Conservation (phyloP, 2,797 vertebrate genomes). For the Pygocentrus nattereri region DNA sequence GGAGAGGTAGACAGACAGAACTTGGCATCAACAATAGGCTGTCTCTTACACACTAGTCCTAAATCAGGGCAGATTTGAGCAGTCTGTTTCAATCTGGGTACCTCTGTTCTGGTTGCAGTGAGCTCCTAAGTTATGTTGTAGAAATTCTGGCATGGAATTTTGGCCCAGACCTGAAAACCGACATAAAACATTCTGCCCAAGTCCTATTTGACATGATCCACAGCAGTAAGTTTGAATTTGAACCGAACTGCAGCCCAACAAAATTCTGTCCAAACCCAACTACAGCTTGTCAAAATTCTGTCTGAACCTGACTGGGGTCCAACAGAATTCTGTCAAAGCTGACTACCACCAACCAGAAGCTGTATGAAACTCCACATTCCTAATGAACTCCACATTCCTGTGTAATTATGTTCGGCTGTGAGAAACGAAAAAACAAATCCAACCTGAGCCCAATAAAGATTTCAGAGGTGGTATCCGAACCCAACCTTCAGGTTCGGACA, state of each 20-base stretch:
- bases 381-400: not conserved
- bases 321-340: too few species aligned
- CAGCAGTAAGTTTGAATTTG: not conserved
- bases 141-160: not conserved
- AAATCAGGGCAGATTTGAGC: slow-evolving; percentile 21
- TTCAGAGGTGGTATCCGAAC: not conserved
- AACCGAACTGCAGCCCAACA: not conserved
- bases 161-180: not conserved
- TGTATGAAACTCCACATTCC: not conserved
- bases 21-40: slow-evolving; percentile 16
- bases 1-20: slow-evolving; percentile 1
- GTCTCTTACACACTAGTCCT: slow-evolving; percentile 16
- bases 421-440: not conserved
- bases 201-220: not conserved
- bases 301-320: too few species aligned
- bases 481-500: not conserved
- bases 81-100: slow-evolving; percentile 9
- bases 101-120: not conserved
- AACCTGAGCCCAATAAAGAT: not conserved
- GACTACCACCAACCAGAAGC: not conserved
- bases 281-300: too few species aligned
- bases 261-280: too few species aligned
- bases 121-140: not conserved
- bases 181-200: not conserved
- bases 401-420: not conserved